Conservation (phyloP, 2,888 invertebrate species). For the Melinopterus prodromus region DNA sequence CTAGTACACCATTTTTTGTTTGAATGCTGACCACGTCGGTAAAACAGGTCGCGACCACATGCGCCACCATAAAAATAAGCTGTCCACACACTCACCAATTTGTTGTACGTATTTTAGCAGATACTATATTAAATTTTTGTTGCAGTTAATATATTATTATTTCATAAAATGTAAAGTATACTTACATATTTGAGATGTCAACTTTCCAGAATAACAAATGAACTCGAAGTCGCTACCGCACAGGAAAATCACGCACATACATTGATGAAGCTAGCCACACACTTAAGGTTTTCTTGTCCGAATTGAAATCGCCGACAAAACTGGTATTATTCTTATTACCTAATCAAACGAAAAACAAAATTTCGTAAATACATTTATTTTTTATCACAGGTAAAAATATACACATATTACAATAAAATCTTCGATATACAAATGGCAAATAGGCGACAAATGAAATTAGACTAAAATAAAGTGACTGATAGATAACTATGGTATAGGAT, state of each 20-base stretch:
- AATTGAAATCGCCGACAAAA: not conserved
- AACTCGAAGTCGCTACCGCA: not conserved
- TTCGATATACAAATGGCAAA: not conserved
- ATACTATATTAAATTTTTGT: not conserved
- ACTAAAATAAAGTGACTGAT: not conserved
- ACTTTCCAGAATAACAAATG: not conserved
- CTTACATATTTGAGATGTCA: not conserved
- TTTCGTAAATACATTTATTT: constrained; percentile 28
- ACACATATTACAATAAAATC: constrained; percentile 13
- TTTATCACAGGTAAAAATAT: constrained; percentile 30
- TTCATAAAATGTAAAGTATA: not conserved
- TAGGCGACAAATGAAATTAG: not conserved
- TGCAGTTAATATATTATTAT: not conserved
- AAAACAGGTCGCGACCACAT: not conserved
- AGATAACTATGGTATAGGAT: not conserved
- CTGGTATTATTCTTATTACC: not conserved
- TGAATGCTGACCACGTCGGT: not conserved
- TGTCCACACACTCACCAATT: not conserved
- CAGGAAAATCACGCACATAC: not conserved
- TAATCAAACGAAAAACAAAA: not conserved
- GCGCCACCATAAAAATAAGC: not conserved
- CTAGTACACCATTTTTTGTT: not conserved
- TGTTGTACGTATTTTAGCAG: not conserved
- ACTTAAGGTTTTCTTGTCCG: not conserved
- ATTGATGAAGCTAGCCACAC: not conserved